Conservation (phyloP, 1,140 invertebrate species). For the Eumaeus atala region DNA sequence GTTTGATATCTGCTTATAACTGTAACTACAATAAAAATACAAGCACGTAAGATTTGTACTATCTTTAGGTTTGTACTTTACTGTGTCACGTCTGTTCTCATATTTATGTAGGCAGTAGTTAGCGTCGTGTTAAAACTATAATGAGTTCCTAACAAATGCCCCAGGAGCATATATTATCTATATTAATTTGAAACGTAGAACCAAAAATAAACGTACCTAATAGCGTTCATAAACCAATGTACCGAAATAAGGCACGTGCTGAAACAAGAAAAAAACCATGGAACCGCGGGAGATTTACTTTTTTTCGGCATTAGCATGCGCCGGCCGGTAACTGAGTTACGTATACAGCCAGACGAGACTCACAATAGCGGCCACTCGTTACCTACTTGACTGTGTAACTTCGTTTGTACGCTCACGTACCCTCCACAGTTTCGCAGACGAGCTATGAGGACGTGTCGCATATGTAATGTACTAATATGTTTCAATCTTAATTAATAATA, state of each 20-base stretch:
- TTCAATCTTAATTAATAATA: too few relatives aligned
- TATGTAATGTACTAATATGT: too few relatives aligned
- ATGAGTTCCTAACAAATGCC: too few relatives aligned
- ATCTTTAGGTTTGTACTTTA: too few relatives aligned
- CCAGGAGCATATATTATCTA: too few relatives aligned
- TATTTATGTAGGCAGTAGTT: too few relatives aligned
- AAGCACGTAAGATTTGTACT: too few relatives aligned
- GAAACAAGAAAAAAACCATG: constrained; percentile 24
- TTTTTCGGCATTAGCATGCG: constrained; percentile 54
- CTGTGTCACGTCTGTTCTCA: too few relatives aligned
- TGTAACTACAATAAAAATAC: too few relatives aligned
- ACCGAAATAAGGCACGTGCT: constrained; percentile 24
- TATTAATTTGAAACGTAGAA: neutral
- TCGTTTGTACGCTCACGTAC: constrained; percentile 48
- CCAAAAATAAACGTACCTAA: constrained; percentile 6
- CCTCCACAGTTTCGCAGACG: constrained; percentile 27
- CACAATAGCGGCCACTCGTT: constrained; percentile 59
- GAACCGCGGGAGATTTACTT: constrained; percentile 32
- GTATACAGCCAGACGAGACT: constrained; percentile 34
- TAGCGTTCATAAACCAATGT: constrained; percentile 6
- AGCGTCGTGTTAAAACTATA: too few relatives aligned
- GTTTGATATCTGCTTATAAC: too few relatives aligned
- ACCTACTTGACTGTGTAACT: constrained; percentile 70
- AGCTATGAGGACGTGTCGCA: neutral
- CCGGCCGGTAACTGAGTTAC: constrained; percentile 42